Evolutionary conservation across 2,888 invertebrate species (phyloP).

Genomic region (Euzophera pinguis): DNA sequence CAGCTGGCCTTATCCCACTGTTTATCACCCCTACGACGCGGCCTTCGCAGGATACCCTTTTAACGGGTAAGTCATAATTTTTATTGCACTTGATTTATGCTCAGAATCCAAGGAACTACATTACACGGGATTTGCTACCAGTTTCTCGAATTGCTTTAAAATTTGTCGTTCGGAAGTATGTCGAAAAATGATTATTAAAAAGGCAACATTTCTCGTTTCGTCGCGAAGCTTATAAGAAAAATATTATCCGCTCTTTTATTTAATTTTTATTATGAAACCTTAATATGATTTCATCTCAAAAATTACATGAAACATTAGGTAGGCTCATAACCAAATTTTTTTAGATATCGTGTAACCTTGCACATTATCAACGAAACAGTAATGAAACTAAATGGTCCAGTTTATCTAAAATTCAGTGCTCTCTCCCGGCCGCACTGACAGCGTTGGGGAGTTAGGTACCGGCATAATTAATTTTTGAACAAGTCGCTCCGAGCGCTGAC

Average conservation of each 20-base stretch:
- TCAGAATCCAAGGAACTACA: constrained; percentile 10
- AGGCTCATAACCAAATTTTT: no score
- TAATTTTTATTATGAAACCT: no score
- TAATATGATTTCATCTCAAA: no score
- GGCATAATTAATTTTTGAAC: constrained; percentile 49
- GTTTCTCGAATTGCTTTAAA: constrained; percentile 1
- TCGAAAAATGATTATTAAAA: no score
- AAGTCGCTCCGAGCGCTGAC: constrained; percentile 21
- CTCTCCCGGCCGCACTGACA: constrained; percentile 19
- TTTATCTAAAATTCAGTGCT: constrained; percentile 29
- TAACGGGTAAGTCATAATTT: constrained; percentile 89
- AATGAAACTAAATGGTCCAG: constrained; percentile 15
- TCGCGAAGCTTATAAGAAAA: no score
- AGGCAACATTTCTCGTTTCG: no score
- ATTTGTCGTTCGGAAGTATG: not conserved
- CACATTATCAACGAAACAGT: not conserved
- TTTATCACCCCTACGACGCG: constrained; percentile 96
- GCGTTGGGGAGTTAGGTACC: constrained; percentile 25
- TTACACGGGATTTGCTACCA: constrained; percentile 1
- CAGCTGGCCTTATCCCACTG: constrained; percentile 94
- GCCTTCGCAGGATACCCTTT: constrained; percentile 96
- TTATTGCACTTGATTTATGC: constrained; percentile 19
- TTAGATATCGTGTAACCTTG: not conserved
- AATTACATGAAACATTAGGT: no score
- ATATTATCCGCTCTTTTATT: no score